phyloP scores from a whole-genome alignment of 2,113 vertebrate genomes.

The Piaya cayana region DNA sequence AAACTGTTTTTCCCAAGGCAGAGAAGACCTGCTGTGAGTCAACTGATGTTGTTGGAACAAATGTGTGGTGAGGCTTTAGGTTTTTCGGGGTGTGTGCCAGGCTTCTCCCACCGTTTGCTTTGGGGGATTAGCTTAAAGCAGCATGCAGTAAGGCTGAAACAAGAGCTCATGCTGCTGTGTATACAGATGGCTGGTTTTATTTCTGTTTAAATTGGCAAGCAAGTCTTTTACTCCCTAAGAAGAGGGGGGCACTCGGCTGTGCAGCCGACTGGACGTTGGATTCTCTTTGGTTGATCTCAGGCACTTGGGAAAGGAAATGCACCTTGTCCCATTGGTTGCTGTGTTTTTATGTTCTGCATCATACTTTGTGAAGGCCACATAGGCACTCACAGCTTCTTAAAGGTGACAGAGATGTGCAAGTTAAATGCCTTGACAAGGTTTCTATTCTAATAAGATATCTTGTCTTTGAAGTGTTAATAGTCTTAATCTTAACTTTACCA shows the following conservation, averaged over 20 bases:
- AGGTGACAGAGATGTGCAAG: not conserved
- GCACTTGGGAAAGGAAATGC: not conserved
- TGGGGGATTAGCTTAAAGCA: slow-evolving; percentile 6
- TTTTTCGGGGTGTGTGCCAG: not conserved
- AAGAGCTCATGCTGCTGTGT: not conserved
- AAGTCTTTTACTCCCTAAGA: not conserved
- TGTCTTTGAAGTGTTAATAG: fast-evolving
- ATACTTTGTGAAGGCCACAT: not conserved
- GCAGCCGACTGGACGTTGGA: not conserved
- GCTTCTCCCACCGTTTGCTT: not conserved
- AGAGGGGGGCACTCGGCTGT: not conserved
- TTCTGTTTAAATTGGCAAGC: not conserved
- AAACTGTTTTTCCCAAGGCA: not conserved
- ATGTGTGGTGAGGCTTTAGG: not conserved
- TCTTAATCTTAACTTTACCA: not conserved
- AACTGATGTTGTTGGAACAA: not conserved
- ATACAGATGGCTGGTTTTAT: not conserved
- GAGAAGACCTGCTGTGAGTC: not conserved
- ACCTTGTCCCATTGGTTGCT: not conserved
- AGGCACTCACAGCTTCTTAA: not conserved
- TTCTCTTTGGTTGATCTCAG: not conserved
- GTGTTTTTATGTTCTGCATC: not conserved
- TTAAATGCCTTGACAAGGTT: not conserved
- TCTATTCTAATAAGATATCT: not conserved
- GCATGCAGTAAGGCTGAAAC: not conserved